phyloP scores from a whole-genome alignment of 2,888 invertebrate species.

The Nasonovia ribisnigri region DNA sequence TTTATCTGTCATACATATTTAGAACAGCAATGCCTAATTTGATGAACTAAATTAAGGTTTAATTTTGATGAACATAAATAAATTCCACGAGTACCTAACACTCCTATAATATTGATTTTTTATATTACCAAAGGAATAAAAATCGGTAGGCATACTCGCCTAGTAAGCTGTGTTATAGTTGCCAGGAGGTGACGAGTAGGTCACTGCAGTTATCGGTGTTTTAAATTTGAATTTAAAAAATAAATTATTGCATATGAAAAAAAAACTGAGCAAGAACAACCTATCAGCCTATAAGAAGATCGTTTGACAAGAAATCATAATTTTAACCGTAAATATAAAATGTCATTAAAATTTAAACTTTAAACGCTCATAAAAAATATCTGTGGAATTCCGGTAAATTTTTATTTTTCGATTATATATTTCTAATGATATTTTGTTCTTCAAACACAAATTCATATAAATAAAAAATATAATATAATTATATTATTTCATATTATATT shows the following conservation, averaged over 20 bases:
- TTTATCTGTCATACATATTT: background rate
- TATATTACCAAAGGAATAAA: background rate
- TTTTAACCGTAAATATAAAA: background rate
- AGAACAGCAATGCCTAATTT: background rate
- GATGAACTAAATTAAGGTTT: background rate
- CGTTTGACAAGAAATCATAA: background rate
- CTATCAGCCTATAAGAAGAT: background rate
- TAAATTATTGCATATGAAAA: background rate
- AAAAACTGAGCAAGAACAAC: background rate
- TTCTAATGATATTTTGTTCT: background rate
- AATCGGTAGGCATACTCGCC: background rate
- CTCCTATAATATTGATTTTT: background rate
- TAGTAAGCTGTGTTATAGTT: background rate
- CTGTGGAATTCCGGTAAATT: background rate
- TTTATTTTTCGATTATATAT: background rate
- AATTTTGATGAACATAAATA: background rate
- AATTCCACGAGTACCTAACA: background rate
- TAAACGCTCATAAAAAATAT: background rate
- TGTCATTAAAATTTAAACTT: background rate
- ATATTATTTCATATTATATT: no score
- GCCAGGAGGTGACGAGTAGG: background rate
- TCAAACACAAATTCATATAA: no score
- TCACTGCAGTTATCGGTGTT: background rate
- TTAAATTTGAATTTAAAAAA: background rate
- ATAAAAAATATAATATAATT: no score